Base-by-base conservation (phyloP, 1,140 invertebrate genomes). In the Ericerus pela region DNA sequence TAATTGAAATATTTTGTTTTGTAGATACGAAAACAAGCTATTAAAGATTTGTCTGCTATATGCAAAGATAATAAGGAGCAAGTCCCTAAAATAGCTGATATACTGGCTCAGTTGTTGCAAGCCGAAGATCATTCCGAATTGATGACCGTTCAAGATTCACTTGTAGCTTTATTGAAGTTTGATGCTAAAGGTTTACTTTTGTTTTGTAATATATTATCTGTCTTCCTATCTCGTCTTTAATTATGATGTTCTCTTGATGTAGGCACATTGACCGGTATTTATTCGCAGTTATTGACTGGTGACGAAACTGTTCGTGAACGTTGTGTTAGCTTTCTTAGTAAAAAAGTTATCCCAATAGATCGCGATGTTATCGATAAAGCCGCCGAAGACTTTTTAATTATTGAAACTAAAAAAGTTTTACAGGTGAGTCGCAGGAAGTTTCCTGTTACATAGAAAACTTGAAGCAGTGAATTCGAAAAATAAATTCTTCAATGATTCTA, bases 1-100 rank as follows among this genome's bases (percentile, higher is more conserved):
- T n/a, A 54, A 43, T 37, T 31, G n/a, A 20, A 38, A 51, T 54
- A 37, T 31, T 33, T 60, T 47, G 22, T 69, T 74, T 56, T 63
- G 3, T 30, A 94, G 88, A 95, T 95, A 63, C 75, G 92, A 22
- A 94, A 94, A 65, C 90, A 94, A 76, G 92, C 89, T 6, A 95
- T 96, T 59, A 95, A 93, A 75, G 87, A 93, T 69, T 73, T 97
- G 54, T 88, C 91, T 27, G 75, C 74, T 22, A 73, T 96, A 52
- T 95, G 90, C 64, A 89, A 89, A 68, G 85, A 85, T 61, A 81
- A 80, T 56, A 83, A 83, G 60, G 84, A 88, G 60, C 79, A 88
- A 65, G 81, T 91, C 4, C 76, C 81, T 24, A 84, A 85, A 72
- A 88, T 96, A 66, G 85, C 90, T 47, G 89, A 96, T 70, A 90